Conservation (phyloP, 2,888 invertebrate species). For the Ligdia adustata region DNA sequence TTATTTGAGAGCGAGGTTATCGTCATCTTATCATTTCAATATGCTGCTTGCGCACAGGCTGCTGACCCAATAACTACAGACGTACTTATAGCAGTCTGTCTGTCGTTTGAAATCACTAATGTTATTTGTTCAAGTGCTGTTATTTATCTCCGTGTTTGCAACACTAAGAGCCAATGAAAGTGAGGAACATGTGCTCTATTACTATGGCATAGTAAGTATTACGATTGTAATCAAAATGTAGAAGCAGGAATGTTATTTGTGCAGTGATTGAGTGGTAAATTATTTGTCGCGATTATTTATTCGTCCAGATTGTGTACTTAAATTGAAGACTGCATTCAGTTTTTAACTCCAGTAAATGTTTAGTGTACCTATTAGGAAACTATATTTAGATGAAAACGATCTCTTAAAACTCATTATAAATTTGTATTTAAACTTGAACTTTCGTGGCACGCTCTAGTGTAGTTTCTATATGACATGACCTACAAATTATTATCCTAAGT, state of each 20-base stretch:
- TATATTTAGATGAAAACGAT: too few relatives aligned
- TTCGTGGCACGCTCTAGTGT: too few relatives aligned
- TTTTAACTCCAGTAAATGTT: too few relatives aligned
- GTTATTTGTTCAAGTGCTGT: constrained; percentile 48
- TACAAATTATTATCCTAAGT: too few relatives aligned
- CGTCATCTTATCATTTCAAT: constrained; percentile 65
- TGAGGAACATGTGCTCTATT: constrained; percentile 63
- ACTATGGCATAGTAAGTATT: constrained; percentile 72
- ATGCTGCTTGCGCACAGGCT: constrained; percentile 53
- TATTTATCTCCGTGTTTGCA: constrained; percentile 43
- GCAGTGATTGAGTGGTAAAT: neutral
- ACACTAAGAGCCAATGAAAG: constrained; percentile 38
- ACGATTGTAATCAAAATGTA: neutral
- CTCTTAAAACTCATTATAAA: too few relatives aligned
- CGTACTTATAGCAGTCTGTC: constrained; percentile 31
- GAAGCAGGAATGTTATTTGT: neutral
- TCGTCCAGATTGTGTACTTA: too few relatives aligned
- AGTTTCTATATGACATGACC: too few relatives aligned
- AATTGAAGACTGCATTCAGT: too few relatives aligned
- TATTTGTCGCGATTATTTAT: too few relatives aligned
- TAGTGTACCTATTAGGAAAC: too few relatives aligned
- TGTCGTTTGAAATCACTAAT: constrained; percentile 44
- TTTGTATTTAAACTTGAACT: too few relatives aligned
- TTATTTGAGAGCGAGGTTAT: constrained; percentile 50
- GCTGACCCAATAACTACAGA: constrained; percentile 40